A percentile compares a stretch with the other conserved stretches of the same genome.
Conservation (phyloP, 2,888 invertebrate species). For the Ormyrus nitidulus region DNA sequence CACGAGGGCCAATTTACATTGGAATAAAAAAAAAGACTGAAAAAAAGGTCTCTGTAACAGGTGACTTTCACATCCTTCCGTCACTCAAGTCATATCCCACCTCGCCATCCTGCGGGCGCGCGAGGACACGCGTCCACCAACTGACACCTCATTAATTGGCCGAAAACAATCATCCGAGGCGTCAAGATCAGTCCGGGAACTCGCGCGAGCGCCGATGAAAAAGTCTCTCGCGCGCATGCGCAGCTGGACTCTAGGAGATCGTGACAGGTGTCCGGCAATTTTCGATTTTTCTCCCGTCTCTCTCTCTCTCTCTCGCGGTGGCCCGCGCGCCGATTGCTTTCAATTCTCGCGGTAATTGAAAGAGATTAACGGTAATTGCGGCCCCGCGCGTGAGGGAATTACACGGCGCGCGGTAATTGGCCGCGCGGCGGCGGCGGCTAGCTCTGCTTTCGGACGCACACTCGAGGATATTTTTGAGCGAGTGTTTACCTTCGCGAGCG, state of each 20-base stretch:
- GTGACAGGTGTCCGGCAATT: constrained; percentile 49
- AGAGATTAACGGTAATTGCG: constrained; percentile 56
- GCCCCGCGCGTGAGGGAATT: constrained; percentile 9
- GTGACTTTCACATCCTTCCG: too few relatives aligned
- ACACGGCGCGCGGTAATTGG: constrained; percentile 23
- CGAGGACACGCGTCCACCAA: background rate
- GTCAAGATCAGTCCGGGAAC: background rate
- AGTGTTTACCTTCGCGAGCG: constrained; percentile 38
- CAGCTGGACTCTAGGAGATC: background rate
- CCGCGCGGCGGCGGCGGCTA: background rate
- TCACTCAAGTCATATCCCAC: too few relatives aligned
- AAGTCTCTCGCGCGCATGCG: background rate
- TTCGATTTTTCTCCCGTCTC: background rate
- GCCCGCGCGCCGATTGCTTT: constrained; percentile 48
- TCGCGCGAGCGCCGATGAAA: background rate
- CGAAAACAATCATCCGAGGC: constrained; percentile 30
- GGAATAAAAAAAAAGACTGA: too few relatives aligned
- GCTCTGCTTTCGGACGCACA: too few relatives aligned
- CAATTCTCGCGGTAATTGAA: constrained; percentile 56
- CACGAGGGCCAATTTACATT: too few relatives aligned
- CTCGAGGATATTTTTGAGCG: constrained; percentile 27
- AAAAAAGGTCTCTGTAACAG: too few relatives aligned
- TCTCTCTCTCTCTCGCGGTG: constrained; percentile 3
- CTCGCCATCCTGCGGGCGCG: too few relatives aligned
- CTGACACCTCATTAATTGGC: constrained; percentile 39